phyloP scores from a whole-genome alignment of 2,797 vertebrate genomes.

The Choloepus didactylus region DNA sequence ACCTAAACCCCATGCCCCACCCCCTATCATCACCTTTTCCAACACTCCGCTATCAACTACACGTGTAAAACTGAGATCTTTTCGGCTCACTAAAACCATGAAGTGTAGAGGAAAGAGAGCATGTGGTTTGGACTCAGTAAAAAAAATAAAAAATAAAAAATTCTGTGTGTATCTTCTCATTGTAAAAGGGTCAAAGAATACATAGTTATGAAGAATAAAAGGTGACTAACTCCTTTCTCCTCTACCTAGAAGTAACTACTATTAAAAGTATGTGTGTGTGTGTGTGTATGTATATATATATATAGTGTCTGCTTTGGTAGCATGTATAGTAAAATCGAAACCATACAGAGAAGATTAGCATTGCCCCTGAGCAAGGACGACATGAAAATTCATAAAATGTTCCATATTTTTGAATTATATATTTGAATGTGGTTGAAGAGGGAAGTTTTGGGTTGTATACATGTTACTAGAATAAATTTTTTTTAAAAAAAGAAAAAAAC shows the following conservation, averaged over 20 bases:
- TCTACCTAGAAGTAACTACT: background rate
- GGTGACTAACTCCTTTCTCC: background rate
- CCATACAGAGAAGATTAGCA: no score
- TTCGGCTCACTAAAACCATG: background rate
- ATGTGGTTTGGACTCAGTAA: background rate
- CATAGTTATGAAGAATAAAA: slow-evolving; percentile 35
- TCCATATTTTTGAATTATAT: no score
- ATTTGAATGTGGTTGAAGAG: no score
- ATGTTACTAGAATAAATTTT: no score
- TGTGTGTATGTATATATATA: background rate
- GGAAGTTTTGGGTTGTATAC: no score
- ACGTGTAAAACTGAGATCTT: background rate
- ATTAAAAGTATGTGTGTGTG: background rate
- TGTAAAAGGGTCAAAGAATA: slow-evolving; percentile 43
- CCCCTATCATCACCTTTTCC: background rate
- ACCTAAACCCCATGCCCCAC: background rate
- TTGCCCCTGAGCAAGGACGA: no score
- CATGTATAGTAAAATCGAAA: no score
- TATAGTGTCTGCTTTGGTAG: no score
- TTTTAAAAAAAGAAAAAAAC: no score
- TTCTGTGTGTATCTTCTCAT: background rate
- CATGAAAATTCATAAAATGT: no score
- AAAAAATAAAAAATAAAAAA: background rate
- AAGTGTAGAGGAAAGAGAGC: background rate
- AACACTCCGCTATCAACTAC: background rate